These are phyloP conservation scores for Irena cyanogastra DNA, from an alignment of 2,113 vertebrate species.

Conservation along the genomic window DNA sequence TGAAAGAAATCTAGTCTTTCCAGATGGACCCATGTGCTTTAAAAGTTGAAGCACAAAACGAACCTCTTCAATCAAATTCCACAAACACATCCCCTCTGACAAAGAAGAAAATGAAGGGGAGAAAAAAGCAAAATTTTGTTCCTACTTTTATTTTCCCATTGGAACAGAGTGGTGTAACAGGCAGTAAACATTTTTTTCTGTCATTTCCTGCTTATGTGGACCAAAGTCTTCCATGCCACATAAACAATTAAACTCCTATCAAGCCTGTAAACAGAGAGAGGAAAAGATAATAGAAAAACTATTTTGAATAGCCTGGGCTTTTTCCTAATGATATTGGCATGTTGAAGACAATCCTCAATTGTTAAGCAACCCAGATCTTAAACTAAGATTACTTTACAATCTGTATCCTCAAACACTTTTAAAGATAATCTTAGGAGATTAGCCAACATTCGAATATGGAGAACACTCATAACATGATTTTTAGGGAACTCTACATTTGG, in stretches of 20 bases:
- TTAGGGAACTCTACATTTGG: background rate
- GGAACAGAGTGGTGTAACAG: constrained; percentile 6
- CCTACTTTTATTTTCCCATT: constrained; percentile 5
- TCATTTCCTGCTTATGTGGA: constrained; percentile 27
- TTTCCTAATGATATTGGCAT: background rate
- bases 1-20: background rate
- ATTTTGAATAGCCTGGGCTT: background rate
- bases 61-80: background rate
- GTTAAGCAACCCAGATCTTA: background rate
- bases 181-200: background rate
- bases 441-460: background rate
- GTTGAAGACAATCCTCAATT: background rate
- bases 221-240: background rate
- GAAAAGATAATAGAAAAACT: background rate
- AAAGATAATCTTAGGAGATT: background rate
- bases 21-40: background rate
- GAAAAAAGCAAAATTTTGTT: background rate
- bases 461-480: background rate
- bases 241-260: background rate
- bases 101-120: background rate
- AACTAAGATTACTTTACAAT: background rate
- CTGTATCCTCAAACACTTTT: background rate
- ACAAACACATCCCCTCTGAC: background rate
- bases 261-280: background rate
- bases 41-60: background rate